Percentiles rank a stretch among this genome's conserved stretches.
phyloP scores from a whole-genome alignment of 2,797 vertebrate genomes.

The Anguilla anguilla region DNA sequence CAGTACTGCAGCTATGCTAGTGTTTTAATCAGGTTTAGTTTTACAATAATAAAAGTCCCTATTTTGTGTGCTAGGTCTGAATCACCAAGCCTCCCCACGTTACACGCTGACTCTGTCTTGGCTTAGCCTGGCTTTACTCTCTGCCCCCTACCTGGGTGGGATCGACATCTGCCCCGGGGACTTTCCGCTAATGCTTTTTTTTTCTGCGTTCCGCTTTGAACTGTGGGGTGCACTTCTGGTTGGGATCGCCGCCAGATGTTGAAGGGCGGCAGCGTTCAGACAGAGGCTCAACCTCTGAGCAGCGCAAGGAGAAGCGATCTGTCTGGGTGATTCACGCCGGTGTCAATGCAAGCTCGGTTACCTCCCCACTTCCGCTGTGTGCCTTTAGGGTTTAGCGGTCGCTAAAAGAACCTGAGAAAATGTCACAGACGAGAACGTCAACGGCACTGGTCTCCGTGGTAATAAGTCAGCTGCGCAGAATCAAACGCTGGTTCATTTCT shows the following conservation, averaged over 20 bases:
- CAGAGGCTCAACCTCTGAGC: neutral
- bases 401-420: neutral
- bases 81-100: neutral
- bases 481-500: neutral
- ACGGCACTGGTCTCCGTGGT: neutral
- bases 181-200: neutral
- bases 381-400: neutral
- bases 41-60: no score
- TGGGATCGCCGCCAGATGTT: neutral
- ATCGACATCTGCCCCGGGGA: neutral
- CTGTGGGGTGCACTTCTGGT: neutral
- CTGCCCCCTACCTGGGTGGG: constrained; percentile 1
- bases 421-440: neutral
- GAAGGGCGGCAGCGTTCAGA: neutral
- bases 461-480: neutral
- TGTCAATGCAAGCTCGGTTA: neutral
- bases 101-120: neutral
- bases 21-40: no score
- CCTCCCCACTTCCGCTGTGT: neutral
- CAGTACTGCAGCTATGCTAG: no score
- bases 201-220: neutral
- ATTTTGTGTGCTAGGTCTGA: neutral
- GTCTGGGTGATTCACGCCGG: neutral
- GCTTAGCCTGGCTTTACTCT: neutral
- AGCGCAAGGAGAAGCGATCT: neutral